Conservation (phyloP, 2,797 vertebrate genomes). For the Phrynocephalus guinanensis region DNA sequence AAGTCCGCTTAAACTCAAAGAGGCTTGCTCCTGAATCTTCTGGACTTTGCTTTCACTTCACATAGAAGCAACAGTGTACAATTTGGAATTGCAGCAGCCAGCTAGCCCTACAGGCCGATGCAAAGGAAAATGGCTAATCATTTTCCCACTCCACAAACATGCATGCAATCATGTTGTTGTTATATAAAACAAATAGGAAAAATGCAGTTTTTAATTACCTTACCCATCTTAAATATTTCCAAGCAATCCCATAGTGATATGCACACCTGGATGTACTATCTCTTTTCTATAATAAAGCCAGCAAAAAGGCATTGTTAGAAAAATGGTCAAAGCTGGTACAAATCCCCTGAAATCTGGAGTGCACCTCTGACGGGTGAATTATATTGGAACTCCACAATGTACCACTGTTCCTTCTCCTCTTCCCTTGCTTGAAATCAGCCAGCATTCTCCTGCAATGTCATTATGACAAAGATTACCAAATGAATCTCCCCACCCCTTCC, state of each 20-base stretch:
- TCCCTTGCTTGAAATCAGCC: slow-evolving; percentile 70
- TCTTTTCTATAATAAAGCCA: not conserved
- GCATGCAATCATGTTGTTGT: too few species aligned
- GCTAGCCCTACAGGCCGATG: too few species aligned
- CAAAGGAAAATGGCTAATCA: too few species aligned
- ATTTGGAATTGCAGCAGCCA: too few species aligned
- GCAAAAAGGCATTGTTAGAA: accelerated
- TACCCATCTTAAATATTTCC: slow-evolving; percentile 44
- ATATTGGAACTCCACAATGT: slow-evolving; percentile 58
- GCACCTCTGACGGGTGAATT: not conserved
- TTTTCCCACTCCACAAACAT: too few species aligned
- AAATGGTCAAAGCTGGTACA: slow-evolving; percentile 25
- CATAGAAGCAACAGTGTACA: too few species aligned
- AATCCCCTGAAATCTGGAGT: not conserved
- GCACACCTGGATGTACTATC: not conserved
- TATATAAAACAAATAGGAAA: too few species aligned
- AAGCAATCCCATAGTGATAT: slow-evolving; percentile 7
- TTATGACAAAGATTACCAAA: slow-evolving; percentile 83
- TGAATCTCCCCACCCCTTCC: slow-evolving; percentile 54
- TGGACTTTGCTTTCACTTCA: too few species aligned
- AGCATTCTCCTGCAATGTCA: slow-evolving; percentile 62
- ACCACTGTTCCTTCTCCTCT: not conserved
- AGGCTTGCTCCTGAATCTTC: too few species aligned
- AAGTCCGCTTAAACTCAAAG: too few species aligned
- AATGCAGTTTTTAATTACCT: slow-evolving; percentile 24